Evolutionary conservation across 2,888 invertebrate genomes (phyloP), one percentile per base, ranked within the genome.

Genomic region (Oligia fasciuncula): DNA sequence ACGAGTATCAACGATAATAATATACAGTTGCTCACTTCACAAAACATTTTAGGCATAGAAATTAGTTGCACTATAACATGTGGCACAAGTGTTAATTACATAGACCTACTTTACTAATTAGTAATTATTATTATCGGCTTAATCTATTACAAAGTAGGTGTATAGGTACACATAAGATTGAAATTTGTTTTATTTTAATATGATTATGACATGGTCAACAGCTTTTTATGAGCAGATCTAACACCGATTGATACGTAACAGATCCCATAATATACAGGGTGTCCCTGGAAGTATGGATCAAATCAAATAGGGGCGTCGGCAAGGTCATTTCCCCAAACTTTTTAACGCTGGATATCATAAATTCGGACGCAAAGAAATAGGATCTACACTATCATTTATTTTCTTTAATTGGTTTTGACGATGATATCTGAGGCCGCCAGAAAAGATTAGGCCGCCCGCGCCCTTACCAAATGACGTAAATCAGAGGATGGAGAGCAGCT

Each of bases 161-260:
- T 71, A 40, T 46, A 46, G 11, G 46, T 54, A 54, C 23, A 54
- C 23, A 17, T 17, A 54, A n/a, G 60, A 60, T 71, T 40, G 17
- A 40, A 11, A 40, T 23, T 40, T n/a, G 17, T 70, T 74, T 73
- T 40, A 68, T 40, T 68, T 49, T 54, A 17, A 43, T n/a, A 76
- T 54, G 65, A 76, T 35, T 60, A 77, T 46, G 54, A 77, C 46
- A 77, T 35, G 54, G 17, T 46, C n/a, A 49, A 75, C n/a, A 62
- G 43, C 13, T 40, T 73, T 76, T 40, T 51, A 23, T 35, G 17
- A 49, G 4, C 19, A 11, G 49, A 66, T 65, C 35, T 80, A 80
- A 67, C 60, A 80, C 46, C 19, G 46, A 77, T 62, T 80, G 60
- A 72, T 80, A 73, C 43, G 54, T 79, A 65, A 40, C 19, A 62